Percentiles rank a stretch among this genome's conserved stretches.
phyloP scores from a whole-genome alignment of 2,888 invertebrate species.

The Catocala nupta region DNA sequence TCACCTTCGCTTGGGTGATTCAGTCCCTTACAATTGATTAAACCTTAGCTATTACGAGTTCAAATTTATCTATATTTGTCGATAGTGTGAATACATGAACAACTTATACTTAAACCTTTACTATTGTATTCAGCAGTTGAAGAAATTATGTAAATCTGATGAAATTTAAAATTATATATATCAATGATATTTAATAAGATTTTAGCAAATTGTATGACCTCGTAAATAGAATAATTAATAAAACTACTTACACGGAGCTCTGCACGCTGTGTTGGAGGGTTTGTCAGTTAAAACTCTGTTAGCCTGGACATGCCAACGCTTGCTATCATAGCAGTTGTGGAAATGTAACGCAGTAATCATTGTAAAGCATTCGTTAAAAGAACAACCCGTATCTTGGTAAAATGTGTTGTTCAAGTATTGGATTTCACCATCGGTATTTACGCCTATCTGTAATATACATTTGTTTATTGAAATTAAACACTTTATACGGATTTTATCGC shows the following conservation, averaged over 20 bases:
- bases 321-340: constrained; percentile 81
- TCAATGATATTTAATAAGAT: too few relatives aligned
- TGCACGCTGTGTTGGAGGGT: constrained; percentile 89
- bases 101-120: too few relatives aligned
- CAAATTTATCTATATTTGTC: too few relatives aligned
- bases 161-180: too few relatives aligned
- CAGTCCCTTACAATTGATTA: too few relatives aligned
- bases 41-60: too few relatives aligned
- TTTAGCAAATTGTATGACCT: too few relatives aligned
- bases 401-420: constrained; percentile 86
- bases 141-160: too few relatives aligned
- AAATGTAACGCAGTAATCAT: constrained; percentile 22
- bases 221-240: background rate
- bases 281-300: constrained; percentile 87
- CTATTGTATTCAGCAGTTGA: too few relatives aligned
- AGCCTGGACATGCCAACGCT: constrained; percentile 85
- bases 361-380: constrained; percentile 73
- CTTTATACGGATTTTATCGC: too few relatives aligned
- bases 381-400: constrained; percentile 82
- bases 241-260: constrained; percentile 84
- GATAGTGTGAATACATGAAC: too few relatives aligned
- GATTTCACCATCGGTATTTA: constrained; percentile 88
- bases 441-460: constrained; percentile 60
- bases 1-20: too few relatives aligned
- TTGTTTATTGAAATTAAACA: background rate